Evolutionary conservation across 2,888 invertebrate genomes (phyloP).

Genomic region (Stegana nigrithorax): DNA sequence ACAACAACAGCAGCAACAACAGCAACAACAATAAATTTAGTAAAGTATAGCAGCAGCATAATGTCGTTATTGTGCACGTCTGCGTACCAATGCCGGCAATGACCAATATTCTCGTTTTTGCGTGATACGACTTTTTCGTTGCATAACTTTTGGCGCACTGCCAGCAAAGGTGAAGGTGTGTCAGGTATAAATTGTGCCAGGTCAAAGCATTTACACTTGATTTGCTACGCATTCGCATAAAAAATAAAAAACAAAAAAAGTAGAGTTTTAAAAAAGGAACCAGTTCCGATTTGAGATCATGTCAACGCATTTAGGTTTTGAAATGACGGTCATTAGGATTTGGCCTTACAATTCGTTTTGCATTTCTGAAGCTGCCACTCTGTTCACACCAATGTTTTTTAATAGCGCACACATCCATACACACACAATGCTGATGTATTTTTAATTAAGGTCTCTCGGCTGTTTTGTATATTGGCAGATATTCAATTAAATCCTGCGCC

Average conservation of each 20-base stretch:
- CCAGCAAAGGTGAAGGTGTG: not conserved
- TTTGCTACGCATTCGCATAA: not conserved
- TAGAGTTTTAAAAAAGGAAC: not conserved
- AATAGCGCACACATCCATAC: not conserved
- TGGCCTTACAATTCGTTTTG: too few relatives aligned
- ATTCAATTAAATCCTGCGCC: not conserved
- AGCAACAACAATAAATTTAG: not conserved
- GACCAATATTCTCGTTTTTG: slow-evolving; percentile 1
- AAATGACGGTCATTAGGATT: slow-evolving; percentile 9
- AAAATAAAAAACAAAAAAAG: not conserved
- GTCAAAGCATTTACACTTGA: slow-evolving; percentile 8
- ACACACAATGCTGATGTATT: not conserved
- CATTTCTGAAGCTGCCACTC: too few relatives aligned
- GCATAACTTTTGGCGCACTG: slow-evolving; percentile 8
- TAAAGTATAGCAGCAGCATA: not conserved
- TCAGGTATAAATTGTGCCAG: slow-evolving; percentile 4
- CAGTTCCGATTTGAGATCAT: not conserved
- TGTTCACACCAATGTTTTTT: not conserved
- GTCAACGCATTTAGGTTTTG: not conserved
- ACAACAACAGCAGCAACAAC: not conserved
- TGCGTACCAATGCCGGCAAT: not conserved
- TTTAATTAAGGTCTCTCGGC: slow-evolving; percentile 12
- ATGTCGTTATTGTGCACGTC: not conserved
- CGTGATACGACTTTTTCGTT: not conserved
- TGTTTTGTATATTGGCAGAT: not conserved